Base-by-base conservation (phyloP, 2,888 invertebrate species). In the Prostheceraeus crozeri region DNA sequence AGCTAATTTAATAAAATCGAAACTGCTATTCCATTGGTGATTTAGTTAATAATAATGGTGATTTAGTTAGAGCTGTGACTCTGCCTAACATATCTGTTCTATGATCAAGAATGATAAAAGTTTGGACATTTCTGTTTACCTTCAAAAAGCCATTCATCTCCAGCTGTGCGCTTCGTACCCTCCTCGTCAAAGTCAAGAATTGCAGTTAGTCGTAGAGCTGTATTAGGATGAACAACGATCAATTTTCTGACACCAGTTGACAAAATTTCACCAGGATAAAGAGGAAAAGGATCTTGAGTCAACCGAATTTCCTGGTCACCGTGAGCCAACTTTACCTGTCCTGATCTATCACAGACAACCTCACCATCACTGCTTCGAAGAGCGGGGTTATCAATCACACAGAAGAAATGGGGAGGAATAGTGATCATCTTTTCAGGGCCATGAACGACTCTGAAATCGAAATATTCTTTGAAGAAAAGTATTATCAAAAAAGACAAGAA, bases 121-220 rank as follows among this genome's bases (percentile, higher is more conserved):
- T n/a, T n/a, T n/a, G 71, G 51, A n/a, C n/a, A n/a, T n/a, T n/a
- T n/a, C n/a, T n/a, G n/a, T n/a, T n/a, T n/a, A n/a, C 77, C 79
- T 65, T 78, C 78, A 69, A 79, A 79, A 28, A 80, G 69, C 78
- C 78, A 80, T 66, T 79, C 78, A 67, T 80, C 79, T 1, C 79
- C 79, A 48, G 79, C 79, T 8, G 71, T 71, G 60, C 76, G 63
- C 62, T 74, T 74, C 27, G 69, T 67, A 33, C 65, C 66, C n/a
- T 66, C 63, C 36, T 65, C 66, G 11, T 71, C 72, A 68, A 77
- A 77, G 65, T 79, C 78, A 4, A 79, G 63, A 11, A 75, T 66
- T 6, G 79, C 76, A 59, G 72, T 67, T 14, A 79, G 67, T 25
- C 77, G 66, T 4, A 80, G 69, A 1, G 79, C 79, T n/a, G 73